Conservation (phyloP, 2,888 invertebrate genomes). For the Cantharis lateralis region DNA sequence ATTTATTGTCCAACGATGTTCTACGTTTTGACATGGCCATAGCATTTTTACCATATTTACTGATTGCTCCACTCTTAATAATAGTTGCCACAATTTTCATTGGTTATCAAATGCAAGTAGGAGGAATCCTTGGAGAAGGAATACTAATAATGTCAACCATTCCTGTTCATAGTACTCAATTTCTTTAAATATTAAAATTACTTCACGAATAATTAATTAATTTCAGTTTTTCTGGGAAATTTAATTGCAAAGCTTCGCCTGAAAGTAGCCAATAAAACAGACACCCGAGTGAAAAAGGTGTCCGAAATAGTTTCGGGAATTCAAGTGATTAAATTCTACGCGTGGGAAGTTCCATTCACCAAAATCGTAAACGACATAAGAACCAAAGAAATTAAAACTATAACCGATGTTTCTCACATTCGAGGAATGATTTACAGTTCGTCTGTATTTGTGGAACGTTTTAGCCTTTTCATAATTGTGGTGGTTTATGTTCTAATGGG, state of each 20-base stretch:
- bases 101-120: constrained; percentile 65
- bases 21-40: constrained; percentile 85
- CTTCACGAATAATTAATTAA: background rate
- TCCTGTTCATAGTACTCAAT: constrained; percentile 56
- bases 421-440: constrained; percentile 70
- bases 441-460: constrained; percentile 81
- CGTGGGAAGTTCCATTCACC: constrained; percentile 71
- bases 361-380: constrained; percentile 36
- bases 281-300: constrained; percentile 69
- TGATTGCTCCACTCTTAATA: constrained; percentile 82
- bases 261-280: constrained; percentile 58
- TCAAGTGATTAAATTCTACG: constrained; percentile 75
- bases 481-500: constrained; percentile 73
- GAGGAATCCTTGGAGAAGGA: constrained; percentile 64
- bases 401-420: constrained; percentile 59
- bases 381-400: constrained; percentile 33
- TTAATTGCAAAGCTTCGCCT: constrained; percentile 41
- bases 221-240: constrained; percentile 35
- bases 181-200: background rate
- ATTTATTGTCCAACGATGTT: constrained; percentile 85
- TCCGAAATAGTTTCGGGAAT: constrained; percentile 72
- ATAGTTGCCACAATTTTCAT: constrained; percentile 75
- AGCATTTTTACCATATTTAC: constrained; percentile 79
- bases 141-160: constrained; percentile 59
- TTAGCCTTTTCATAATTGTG: constrained; percentile 78